Base-by-base conservation (phyloP, 2,888 invertebrate species). In the Microchrysa polita region DNA sequence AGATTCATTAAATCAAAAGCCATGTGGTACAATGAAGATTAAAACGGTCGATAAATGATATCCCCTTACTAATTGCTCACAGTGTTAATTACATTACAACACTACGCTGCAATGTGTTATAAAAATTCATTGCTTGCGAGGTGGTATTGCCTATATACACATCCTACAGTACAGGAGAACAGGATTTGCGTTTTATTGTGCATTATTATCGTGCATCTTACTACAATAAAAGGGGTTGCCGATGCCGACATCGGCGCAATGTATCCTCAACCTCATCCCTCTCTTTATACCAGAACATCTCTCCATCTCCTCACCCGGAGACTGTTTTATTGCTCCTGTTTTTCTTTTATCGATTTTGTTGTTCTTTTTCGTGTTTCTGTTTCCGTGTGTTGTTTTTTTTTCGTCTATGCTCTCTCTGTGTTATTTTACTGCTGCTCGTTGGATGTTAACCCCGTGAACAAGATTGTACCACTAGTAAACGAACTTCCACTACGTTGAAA, bases 311-410 rank as follows among this genome's bases (percentile, higher is more conserved):
- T 59, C 22, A 4, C 18, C 18, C 55, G 27, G 52, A 20, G 27
- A 34, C 40, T 22, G 18, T 48, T 20, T 65, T 65, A 12, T 18
- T 22, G 44, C 18, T 67, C 48, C 67, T 53, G 27, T 69, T 69
- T 69, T 34, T 69, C 42, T 34, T 69, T 42, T 69, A 69, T 69
- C 69, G 69, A 69, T 69, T 69, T 69, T 69, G 57, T 42, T 69
- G 57, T 34, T 69, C 69, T 69, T 69, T 67, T 57, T 27, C 16
- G 23, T 53, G 67, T 53, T 65, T 23, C 40, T 27, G 44, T 48
- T 65, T 22, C 44, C 23, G 63, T 44, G 40, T n/a, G n/a, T 34
- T 55, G 55, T 18, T 55, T 1, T 55, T 55, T 55, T 55, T 53
- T 53, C 12, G 53, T n/a, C 14, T 53, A 12, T 44, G n/a, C n/a